phyloP scores from a whole-genome alignment of 2,888 invertebrate species.

The Cataglyphis altisquamis region DNA sequence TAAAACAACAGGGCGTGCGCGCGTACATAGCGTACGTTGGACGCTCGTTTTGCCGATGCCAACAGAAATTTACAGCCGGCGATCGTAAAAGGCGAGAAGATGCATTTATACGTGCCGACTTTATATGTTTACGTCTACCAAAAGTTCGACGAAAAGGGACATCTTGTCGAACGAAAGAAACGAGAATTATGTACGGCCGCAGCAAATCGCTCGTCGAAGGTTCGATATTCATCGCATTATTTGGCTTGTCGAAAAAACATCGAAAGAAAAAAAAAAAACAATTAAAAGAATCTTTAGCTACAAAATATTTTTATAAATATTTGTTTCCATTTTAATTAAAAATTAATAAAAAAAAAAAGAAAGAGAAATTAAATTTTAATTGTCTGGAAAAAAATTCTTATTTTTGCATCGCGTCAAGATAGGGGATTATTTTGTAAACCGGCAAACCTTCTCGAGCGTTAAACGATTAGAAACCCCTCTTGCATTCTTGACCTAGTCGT shows the following conservation, averaged over 20 bases:
- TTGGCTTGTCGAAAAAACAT: background rate
- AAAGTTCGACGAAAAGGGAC: constrained; percentile 68
- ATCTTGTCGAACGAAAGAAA: constrained; percentile 71
- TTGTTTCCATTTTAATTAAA: background rate
- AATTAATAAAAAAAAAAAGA: background rate
- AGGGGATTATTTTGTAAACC: background rate
- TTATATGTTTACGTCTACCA: constrained; percentile 74
- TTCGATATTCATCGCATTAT: constrained; percentile 19
- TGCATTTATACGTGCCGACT: constrained; percentile 73
- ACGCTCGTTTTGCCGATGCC: constrained; percentile 68
- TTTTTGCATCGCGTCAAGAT: background rate
- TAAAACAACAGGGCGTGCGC: constrained; percentile 62
- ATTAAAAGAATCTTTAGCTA: background rate
- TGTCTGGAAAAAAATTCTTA: background rate
- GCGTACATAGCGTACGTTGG: constrained; percentile 26
- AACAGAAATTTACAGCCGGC: constrained; percentile 71
- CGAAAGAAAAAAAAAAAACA: background rate
- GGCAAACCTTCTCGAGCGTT: background rate
- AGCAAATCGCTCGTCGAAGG: constrained; percentile 12
- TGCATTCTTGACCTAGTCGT: constrained; percentile 76
- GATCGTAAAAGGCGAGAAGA: constrained; percentile 74
- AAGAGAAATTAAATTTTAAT: background rate
- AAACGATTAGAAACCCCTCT: constrained; percentile 68
- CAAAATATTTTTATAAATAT: background rate
- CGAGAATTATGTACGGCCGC: constrained; percentile 65